Percentiles rank a stretch among this genome's conserved stretches.
phyloP scores from a whole-genome alignment of 2,797 vertebrate species.

The Holocentrus rufus region DNA sequence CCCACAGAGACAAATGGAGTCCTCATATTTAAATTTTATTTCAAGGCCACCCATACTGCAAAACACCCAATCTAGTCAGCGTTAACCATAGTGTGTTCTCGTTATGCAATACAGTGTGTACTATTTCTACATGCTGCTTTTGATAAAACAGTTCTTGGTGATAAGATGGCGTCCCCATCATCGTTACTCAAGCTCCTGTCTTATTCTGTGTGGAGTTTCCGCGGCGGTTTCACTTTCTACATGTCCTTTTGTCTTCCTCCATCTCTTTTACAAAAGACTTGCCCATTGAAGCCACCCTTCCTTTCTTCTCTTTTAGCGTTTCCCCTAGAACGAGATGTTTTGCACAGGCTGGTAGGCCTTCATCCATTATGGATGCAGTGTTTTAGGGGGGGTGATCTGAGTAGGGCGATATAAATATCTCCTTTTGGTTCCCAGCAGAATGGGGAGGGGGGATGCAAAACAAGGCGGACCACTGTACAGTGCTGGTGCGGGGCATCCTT shows the following conservation, averaged over 20 bases:
- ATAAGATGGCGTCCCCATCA: slow-evolving; percentile 21
- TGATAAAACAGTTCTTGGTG: not conserved
- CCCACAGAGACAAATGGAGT: slow-evolving; percentile 24
- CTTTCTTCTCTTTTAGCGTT: slow-evolving; percentile 41
- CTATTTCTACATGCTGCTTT: slow-evolving; percentile 7
- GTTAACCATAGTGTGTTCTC: slow-evolving; percentile 4
- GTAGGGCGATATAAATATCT: slow-evolving; percentile 79
- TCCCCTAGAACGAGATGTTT: slow-evolving; percentile 59
- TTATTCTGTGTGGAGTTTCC: slow-evolving; percentile 10
- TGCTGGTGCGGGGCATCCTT: slow-evolving; percentile 52
- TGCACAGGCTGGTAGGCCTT: slow-evolving; percentile 63
- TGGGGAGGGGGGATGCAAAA: slow-evolving; percentile 39
- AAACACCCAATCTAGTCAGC: slow-evolving; percentile 8
- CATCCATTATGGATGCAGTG: slow-evolving; percentile 78
- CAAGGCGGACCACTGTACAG: slow-evolving; percentile 46
- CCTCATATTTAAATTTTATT: slow-evolving; percentile 41
- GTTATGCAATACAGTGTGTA: not conserved
- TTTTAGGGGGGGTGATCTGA: slow-evolving; percentile 74
- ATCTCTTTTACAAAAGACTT: slow-evolving; percentile 26
- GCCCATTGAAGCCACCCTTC: not conserved
- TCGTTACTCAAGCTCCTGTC: slow-evolving; percentile 11
- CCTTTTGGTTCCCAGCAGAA: slow-evolving; percentile 68
- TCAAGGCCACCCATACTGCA: slow-evolving; percentile 26
- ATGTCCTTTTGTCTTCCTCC: slow-evolving; percentile 24
- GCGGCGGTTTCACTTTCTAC: slow-evolving; percentile 24